Conservation (phyloP, 2,888 invertebrate species). For the Pteria penguin region DNA sequence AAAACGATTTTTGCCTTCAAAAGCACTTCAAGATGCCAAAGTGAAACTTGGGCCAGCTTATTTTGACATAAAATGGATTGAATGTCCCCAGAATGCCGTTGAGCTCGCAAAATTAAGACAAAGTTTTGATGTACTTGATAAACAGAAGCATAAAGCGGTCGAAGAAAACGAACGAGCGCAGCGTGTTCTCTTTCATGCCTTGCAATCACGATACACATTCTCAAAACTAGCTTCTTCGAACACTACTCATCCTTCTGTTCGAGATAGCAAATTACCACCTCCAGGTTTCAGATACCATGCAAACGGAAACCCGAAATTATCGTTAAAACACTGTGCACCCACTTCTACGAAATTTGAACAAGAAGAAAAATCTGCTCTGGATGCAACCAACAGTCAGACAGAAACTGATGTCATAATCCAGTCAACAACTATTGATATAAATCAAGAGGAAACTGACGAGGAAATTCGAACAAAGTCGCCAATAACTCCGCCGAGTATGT, state of each 20-base stretch:
- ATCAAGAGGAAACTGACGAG: background rate
- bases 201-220: slow-evolving; percentile 36
- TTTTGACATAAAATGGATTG: slow-evolving; percentile 58
- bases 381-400: background rate
- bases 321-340: slow-evolving; percentile 11
- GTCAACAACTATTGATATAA: background rate
- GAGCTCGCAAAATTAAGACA: slow-evolving; percentile 59
- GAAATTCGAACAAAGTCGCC: background rate
- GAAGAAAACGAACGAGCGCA: slow-evolving; percentile 53
- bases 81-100: slow-evolving; percentile 65
- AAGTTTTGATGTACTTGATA: slow-evolving; percentile 59
- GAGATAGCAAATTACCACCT: slow-evolving; percentile 45
- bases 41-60: slow-evolving; percentile 59
- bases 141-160: slow-evolving; percentile 48
- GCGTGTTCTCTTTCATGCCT: slow-evolving; percentile 45
- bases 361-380: background rate
- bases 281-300: slow-evolving; percentile 64
- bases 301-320: slow-evolving; percentile 57
- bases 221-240: slow-evolving; percentile 9
- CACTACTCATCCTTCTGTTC: slow-evolving; percentile 18
- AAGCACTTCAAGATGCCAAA: slow-evolving; percentile 60
- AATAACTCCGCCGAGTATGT: background rate
- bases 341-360: background rate
- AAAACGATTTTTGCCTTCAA: slow-evolving; percentile 49
- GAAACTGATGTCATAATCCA: background rate